phyloP scores from a whole-genome alignment of 2,113 vertebrate species.

The Anoura caudifer region DNA sequence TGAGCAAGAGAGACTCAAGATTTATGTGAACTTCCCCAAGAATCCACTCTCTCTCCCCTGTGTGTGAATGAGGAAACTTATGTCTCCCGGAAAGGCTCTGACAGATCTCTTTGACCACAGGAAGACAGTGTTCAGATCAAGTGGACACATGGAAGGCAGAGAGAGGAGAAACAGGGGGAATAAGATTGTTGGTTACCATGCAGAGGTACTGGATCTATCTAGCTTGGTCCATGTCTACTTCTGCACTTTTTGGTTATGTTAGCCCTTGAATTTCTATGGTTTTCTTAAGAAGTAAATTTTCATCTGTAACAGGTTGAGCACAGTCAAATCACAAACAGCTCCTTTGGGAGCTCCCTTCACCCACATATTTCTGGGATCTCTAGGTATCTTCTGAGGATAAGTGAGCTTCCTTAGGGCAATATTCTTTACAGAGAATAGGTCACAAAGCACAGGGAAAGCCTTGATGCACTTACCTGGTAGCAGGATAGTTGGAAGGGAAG shows the following conservation, averaged over 20 bases:
- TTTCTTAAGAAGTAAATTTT: neutral
- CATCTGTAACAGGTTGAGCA: neutral
- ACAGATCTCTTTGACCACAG: neutral
- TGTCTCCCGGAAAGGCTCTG: neutral
- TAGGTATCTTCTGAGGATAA: neutral
- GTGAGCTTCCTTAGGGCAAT: too few relatives aligned
- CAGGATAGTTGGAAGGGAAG: neutral
- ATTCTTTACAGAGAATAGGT: neutral
- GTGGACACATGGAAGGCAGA: neutral
- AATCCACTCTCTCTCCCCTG: neutral
- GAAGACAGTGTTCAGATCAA: neutral
- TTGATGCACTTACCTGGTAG: neutral
- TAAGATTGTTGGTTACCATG: too few relatives aligned
- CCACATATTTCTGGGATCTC: neutral
- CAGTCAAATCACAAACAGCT: neutral
- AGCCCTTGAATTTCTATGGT: neutral
- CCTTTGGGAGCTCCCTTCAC: neutral
- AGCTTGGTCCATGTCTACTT: neutral
- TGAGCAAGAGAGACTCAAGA: neutral
- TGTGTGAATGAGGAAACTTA: neutral
- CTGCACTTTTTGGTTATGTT: neutral
- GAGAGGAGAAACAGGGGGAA: neutral
- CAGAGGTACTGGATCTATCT: neutral
- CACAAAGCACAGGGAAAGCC: neutral
- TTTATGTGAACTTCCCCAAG: neutral